phyloP scores from a whole-genome alignment of 2,888 invertebrate genomes.

The Argyra leucocephala region DNA sequence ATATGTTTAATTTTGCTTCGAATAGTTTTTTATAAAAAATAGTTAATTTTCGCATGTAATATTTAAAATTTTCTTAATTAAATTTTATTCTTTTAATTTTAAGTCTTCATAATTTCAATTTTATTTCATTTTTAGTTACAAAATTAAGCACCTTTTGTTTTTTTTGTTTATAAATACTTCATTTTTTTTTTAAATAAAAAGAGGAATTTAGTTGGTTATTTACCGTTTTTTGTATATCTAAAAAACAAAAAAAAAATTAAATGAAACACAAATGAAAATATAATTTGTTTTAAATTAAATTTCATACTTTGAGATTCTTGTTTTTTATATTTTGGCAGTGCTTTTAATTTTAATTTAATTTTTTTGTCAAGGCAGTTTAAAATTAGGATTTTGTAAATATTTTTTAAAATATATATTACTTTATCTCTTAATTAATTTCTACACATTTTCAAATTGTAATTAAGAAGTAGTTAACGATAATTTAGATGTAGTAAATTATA shows the following conservation, averaged over 20 bases:
- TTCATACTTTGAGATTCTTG: neutral
- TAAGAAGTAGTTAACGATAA: too few relatives aligned
- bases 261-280: neutral
- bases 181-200: neutral
- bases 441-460: too few relatives aligned
- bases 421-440: too few relatives aligned
- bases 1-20: neutral
- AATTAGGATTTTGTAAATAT: too few relatives aligned
- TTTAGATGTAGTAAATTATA: too few relatives aligned
- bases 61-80: neutral
- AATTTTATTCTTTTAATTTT: neutral
- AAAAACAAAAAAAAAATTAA: neutral
- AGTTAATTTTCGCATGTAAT: neutral
- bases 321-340: neutral
- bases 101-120: conserved; percentile 1
- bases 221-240: neutral
- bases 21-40: neutral
- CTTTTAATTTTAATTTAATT: neutral
- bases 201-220: neutral
- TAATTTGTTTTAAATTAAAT: neutral
- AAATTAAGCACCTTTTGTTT: neutral
- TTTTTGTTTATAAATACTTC: neutral
- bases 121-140: conserved; percentile 2
- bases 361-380: neutral
- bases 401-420: too few relatives aligned